Evolutionary conservation across 2,888 invertebrate genomes (phyloP).

Genomic region (Eristalis intricaria): DNA sequence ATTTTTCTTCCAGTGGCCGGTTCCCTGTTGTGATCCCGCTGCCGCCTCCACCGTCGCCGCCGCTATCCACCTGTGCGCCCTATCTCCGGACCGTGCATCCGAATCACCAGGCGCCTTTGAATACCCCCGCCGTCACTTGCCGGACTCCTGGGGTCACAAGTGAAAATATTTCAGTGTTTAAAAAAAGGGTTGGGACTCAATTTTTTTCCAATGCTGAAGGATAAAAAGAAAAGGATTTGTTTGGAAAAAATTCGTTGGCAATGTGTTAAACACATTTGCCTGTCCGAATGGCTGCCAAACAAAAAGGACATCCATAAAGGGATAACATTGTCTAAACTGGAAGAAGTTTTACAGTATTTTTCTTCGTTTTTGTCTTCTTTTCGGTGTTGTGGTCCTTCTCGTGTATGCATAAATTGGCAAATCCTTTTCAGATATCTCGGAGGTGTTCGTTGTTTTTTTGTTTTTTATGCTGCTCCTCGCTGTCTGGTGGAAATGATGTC

Average conservation of each 20-base stretch:
- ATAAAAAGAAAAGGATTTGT: conserved; percentile 46
- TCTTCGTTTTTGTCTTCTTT: background rate
- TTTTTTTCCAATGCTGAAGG: conserved; percentile 2
- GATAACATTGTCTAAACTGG: conserved; percentile 60
- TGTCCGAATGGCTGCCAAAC: conserved; percentile 65
- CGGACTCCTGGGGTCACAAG: background rate
- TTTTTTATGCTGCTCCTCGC: background rate
- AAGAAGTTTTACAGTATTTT: conserved; percentile 42
- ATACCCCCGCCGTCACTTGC: conserved; percentile 1
- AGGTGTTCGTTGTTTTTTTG: conserved; percentile 26
- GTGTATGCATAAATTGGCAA: conserved; percentile 54
- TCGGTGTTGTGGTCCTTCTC: background rate
- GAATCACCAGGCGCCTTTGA: conserved; percentile 18
- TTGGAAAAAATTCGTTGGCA: conserved; percentile 63
- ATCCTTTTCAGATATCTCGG: conserved; percentile 55
- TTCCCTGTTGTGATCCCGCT: background rate
- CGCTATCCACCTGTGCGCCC: conserved; percentile 50
- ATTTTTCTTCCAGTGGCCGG: background rate
- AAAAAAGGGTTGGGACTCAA: conserved; percentile 16
- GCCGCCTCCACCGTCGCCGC: too few species aligned
- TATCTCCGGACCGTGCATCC: conserved; percentile 38
- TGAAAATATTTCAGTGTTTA: conserved; percentile 43
- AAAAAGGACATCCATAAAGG: conserved; percentile 53
- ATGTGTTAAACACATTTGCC: conserved; percentile 69
- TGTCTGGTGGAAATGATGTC: conserved; percentile 21